Conservation (phyloP, 2,888 invertebrate species). For the Orchestes rusci region DNA sequence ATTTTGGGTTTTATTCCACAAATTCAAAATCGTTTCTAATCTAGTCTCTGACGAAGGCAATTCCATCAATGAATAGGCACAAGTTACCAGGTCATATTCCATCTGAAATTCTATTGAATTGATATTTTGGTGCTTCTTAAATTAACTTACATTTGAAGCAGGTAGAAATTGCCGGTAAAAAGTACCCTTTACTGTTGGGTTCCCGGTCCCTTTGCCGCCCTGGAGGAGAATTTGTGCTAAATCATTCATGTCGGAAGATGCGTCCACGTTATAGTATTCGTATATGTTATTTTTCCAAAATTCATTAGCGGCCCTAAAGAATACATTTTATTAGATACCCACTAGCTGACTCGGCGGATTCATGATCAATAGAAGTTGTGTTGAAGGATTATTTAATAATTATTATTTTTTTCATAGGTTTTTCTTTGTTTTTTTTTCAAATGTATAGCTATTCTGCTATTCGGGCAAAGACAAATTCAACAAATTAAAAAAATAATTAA, state of each 20-base stretch:
- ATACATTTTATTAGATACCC: too few relatives aligned
- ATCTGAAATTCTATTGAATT: conserved; percentile 45
- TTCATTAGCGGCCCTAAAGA: conserved; percentile 57
- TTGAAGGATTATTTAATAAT: too few relatives aligned
- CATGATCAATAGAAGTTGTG: too few relatives aligned
- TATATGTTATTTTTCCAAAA: conserved; percentile 65
- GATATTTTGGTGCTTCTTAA: conserved; percentile 1
- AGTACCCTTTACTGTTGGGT: conserved; percentile 52
- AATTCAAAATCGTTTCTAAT: conserved; percentile 60
- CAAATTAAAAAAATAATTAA: too few relatives aligned
- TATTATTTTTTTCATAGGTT: too few relatives aligned
- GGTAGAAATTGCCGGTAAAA: conserved; percentile 80
- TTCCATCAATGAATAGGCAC: conserved; percentile 77
- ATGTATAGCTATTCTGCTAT: too few relatives aligned
- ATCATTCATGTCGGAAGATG: conserved; percentile 75
- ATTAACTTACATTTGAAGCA: conserved; percentile 46
- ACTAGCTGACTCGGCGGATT: too few relatives aligned
- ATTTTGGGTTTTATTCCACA: conserved; percentile 81
- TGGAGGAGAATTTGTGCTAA: conserved; percentile 65
- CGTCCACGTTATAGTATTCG: conserved; percentile 83
- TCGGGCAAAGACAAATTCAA: too few relatives aligned
- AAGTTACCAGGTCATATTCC: conserved; percentile 72
- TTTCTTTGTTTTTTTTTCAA: too few relatives aligned
- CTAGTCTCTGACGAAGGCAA: conserved; percentile 60
- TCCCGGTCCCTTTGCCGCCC: conserved; percentile 56